Evolutionary conservation across 1,140 invertebrate species (phyloP), one percentile per base, ranked within the genome.

Genomic region (Tenebrio molitor): DNA sequence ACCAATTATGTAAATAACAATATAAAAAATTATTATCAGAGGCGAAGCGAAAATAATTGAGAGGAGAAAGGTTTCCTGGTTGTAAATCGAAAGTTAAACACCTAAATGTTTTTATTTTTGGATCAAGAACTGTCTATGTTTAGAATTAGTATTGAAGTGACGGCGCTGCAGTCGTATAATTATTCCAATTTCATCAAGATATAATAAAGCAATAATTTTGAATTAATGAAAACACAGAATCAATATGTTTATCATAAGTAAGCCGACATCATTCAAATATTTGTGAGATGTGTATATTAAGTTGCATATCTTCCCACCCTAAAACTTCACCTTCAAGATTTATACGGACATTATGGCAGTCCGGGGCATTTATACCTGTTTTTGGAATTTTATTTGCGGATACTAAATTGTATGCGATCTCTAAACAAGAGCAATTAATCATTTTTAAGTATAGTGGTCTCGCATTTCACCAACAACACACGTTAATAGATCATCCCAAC

Each of bases 231-330:
- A n/a, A n/a, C n/a, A n/a, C n/a, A 33, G 29, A 33, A 33, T 33
- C 10, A 5, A 33, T 33, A 5, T 33, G 10, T 33, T 33, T 33
- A 33, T 33, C 29, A 33, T 5, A 5, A 14, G 44, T 3, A 8
- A 44, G n/a, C 16, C 16, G 10, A 21, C 12, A 50, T 50, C 17
- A 50, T 19, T 14, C 17, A n/a, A 2, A 15, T 17, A 21, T 14
- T 14, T 15, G 16, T 50, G 17, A 12, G 1, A 50, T 50, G 44
- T 16, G 44, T 50, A 50, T 12, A 16, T 50, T 50, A 50, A 50
- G 29, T 33, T 33, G 29, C 29, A 33, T 33, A 33, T 5, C 29
- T 33, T 33, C 4, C 4, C 29, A 33, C 4, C 4, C 10, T 5
- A 5, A 33, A 33, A 33, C 29, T 33, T 33, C 29, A 33, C 10